A percentile compares a stretch with the other conserved stretches of the same genome.
phyloP scores from a whole-genome alignment of 92 coral and sea anemone species.

The Parazoanthus swiftii region DNA sequence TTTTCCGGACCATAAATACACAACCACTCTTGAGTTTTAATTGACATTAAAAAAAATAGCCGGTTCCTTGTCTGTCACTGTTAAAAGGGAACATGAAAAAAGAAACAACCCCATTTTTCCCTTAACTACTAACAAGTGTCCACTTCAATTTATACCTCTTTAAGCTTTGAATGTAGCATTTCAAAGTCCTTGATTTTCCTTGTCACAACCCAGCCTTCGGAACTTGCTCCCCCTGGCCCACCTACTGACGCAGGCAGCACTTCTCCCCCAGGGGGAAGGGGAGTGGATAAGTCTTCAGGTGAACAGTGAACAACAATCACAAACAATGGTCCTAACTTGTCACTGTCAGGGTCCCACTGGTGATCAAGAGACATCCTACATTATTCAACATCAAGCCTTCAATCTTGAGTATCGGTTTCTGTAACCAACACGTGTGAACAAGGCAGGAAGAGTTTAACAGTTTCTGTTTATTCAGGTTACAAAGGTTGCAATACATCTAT shows the following conservation, averaged over 20 bases:
- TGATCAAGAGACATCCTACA: not conserved
- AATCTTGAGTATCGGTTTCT: not conserved
- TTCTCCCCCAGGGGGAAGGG: constrained; percentile 49
- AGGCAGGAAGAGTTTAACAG: no score
- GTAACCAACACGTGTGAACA: not conserved
- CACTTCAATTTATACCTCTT: constrained; percentile 65
- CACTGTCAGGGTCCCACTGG: constrained; percentile 75
- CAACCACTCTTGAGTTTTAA: no score
- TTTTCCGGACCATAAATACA: no score
- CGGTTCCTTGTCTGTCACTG: no score
- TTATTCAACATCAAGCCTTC: not conserved
- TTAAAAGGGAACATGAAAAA: no score
- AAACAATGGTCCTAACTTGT: constrained; percentile 73
- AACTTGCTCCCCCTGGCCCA: constrained; percentile 49
- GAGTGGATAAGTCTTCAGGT: constrained; percentile 37
- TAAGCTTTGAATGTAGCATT: constrained; percentile 86
- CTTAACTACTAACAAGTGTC: not conserved
- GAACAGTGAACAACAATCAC: constrained; percentile 93
- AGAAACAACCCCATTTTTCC: no score
- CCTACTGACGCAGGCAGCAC: constrained; percentile 17
- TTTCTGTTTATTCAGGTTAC: no score
- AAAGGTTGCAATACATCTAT: no score
- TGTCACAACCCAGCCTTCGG: constrained; percentile 96
- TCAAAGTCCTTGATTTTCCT: constrained; percentile 71
- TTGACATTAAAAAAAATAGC: no score